Conservation (phyloP, 2,797 vertebrate species). For the Lindbergichthys nudifrons region DNA sequence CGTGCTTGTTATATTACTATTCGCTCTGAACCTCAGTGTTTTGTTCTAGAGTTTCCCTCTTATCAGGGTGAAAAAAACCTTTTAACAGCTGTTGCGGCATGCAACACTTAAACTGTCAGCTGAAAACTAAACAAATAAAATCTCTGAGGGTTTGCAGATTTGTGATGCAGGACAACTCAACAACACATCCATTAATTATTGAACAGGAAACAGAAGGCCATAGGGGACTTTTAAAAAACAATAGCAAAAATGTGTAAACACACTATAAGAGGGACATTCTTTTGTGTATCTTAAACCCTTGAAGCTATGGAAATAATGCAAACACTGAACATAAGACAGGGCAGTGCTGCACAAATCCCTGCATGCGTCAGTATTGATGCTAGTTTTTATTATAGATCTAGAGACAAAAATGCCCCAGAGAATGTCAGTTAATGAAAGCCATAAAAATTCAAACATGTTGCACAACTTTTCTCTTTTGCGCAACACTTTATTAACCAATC, state of each 20-base stretch:
- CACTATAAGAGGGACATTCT: background rate
- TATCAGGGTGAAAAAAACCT: background rate
- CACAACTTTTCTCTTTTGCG: background rate
- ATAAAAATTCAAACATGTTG: background rate
- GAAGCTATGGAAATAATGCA: background rate
- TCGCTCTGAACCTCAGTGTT: conserved; percentile 4
- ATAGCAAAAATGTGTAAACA: background rate
- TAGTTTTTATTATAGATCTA: too few species aligned
- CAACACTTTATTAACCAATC: background rate
- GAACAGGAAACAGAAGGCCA: conserved; percentile 1
- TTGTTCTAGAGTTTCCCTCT: background rate
- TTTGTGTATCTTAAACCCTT: background rate
- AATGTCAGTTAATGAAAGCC: background rate
- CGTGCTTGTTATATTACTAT: background rate
- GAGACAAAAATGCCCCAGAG: background rate
- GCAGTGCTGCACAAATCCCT: too few species aligned
- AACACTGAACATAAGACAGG: background rate
- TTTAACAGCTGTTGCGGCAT: conserved; percentile 24
- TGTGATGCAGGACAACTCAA: conserved; percentile 15
- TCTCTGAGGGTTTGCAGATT: conserved; percentile 18
- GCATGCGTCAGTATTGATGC: background rate
- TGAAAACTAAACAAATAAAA: conserved; percentile 41
- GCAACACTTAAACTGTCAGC: conserved; percentile 31
- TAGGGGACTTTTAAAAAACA: background rate
- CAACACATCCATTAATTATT: conserved; percentile 10